phyloP scores from a whole-genome alignment of 2,888 invertebrate species.

The Volucella inflata region DNA sequence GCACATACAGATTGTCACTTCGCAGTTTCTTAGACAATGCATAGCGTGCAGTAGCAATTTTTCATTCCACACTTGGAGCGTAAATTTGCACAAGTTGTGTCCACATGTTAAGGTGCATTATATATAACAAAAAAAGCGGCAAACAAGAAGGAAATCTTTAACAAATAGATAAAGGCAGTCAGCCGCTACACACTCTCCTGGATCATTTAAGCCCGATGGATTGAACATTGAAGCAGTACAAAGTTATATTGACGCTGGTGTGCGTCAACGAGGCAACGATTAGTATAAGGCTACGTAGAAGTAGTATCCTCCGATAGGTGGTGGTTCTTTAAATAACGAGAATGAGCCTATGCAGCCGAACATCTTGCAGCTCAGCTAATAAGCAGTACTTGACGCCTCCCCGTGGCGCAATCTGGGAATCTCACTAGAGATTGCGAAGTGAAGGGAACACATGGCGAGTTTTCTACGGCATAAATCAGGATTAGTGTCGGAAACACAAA shows the following conservation, averaged over 20 bases:
- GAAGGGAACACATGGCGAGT: too few relatives aligned
- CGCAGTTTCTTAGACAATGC: slow-evolving; percentile 30
- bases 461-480: too few relatives aligned
- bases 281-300: too few relatives aligned
- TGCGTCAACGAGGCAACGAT: too few relatives aligned
- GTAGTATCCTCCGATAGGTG: too few relatives aligned
- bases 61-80: slow-evolving; percentile 36
- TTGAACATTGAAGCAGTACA: slow-evolving; percentile 34
- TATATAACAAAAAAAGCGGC: slow-evolving; percentile 18
- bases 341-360: too few relatives aligned
- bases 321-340: too few relatives aligned
- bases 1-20: slow-evolving; percentile 67
- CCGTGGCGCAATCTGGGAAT: too few relatives aligned
- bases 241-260: slow-evolving; percentile 26
- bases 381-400: too few relatives aligned
- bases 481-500: too few relatives aligned
- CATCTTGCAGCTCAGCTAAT: too few relatives aligned
- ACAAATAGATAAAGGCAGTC: slow-evolving; percentile 25
- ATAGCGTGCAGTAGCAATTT: slow-evolving; percentile 23
- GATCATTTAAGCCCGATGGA: slow-evolving; percentile 38
- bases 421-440: too few relatives aligned
- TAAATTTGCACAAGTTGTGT: background rate
- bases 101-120: slow-evolving; percentile 15
- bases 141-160: slow-evolving; percentile 25
- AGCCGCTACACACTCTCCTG: slow-evolving; percentile 28